Evolutionary conservation across 2,113 vertebrate genomes (phyloP).

Genomic region (Monopterus albus): DNA sequence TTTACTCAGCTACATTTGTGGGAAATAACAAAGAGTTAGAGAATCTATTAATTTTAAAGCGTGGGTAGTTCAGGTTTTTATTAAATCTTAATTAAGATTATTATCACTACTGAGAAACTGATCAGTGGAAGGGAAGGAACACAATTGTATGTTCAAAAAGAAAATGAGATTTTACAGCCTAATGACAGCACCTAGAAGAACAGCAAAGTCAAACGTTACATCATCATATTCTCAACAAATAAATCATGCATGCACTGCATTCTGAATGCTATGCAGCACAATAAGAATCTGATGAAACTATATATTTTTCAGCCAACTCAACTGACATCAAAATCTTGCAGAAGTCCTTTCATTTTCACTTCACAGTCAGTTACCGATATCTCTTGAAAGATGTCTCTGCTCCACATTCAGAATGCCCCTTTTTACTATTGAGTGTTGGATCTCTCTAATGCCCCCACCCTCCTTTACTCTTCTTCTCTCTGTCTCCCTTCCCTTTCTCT

Average conservation of each 20-base stretch:
- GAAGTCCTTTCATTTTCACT: background rate
- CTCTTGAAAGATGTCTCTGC: conserved; percentile 38
- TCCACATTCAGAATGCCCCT: conserved; percentile 42
- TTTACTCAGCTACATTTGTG: conserved; percentile 9
- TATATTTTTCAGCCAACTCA: background rate
- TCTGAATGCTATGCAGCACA: background rate
- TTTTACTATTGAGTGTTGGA: conserved; percentile 11
- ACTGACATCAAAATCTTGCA: background rate
- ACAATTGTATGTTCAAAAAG: background rate
- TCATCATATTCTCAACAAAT: background rate
- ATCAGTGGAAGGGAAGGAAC: background rate
- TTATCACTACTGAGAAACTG: background rate
- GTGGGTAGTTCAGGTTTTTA: background rate
- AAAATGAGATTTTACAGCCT: background rate
- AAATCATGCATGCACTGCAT: background rate
- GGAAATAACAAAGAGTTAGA: background rate
- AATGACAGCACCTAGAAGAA: background rate
- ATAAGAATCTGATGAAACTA: background rate
- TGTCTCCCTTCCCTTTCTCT: conserved; percentile 22
- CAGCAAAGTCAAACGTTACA: background rate
- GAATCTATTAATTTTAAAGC: conserved; percentile 21
- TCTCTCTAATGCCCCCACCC: conserved; percentile 7
- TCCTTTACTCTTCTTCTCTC: background rate
- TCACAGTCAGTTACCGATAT: conserved; percentile 7
- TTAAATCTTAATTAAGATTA: no score